These are phyloP conservation scores for Polyploca ridens DNA, from an alignment of 2,888 invertebrate genomes.

Conservation along the genomic window DNA sequence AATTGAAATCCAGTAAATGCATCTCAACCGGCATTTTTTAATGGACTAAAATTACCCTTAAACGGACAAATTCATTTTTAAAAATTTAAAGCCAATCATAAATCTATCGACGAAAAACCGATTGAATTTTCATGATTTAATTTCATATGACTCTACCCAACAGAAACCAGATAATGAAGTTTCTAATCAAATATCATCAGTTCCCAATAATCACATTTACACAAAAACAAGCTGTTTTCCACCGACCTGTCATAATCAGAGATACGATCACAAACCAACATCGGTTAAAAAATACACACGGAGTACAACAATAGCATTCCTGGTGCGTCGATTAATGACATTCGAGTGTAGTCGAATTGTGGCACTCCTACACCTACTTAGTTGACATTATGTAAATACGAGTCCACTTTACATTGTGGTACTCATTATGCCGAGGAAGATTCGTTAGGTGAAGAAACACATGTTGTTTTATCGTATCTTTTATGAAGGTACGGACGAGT, in stretches of 20 bases:
- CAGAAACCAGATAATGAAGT: too few relatives aligned
- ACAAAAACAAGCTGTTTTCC: conserved; percentile 41
- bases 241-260: conserved; percentile 56
- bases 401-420: conserved; percentile 81
- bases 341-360: conserved; percentile 43
- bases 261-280: conserved; percentile 36
- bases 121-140: too few relatives aligned
- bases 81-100: too few relatives aligned
- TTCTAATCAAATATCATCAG: too few relatives aligned
- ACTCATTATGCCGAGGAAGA: conserved; percentile 81
- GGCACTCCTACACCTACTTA: conserved; percentile 82
- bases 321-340: conserved; percentile 75
- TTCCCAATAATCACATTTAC: conserved; percentile 16
- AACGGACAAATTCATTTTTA: too few relatives aligned
- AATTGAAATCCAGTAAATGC: too few relatives aligned
- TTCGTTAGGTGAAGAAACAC: conserved; percentile 85
- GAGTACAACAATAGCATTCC: conserved; percentile 78
- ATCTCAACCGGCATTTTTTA: too few relatives aligned
- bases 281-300: conserved; percentile 72
- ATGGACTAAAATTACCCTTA: too few relatives aligned
- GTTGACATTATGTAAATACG: conserved; percentile 84
- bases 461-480: conserved; percentile 80
- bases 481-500: conserved; percentile 38
- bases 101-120: too few relatives aligned
- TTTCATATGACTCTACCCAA: too few relatives aligned